These are phyloP conservation scores for Cantharis lateralis DNA, from an alignment of 2,888 invertebrate species.

Conservation along the genomic window DNA sequence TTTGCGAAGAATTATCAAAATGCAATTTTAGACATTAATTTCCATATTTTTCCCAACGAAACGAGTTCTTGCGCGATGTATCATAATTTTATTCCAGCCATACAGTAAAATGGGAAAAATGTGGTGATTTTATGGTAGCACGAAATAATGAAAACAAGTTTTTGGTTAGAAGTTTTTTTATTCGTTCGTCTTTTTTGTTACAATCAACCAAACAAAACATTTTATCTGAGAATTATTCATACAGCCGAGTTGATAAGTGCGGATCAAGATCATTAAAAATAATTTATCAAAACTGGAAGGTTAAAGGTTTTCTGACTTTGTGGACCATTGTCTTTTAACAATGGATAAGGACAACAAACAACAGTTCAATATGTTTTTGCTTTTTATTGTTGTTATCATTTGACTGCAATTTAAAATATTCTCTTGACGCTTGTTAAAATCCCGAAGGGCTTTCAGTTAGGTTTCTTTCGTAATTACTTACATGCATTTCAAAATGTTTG, in stretches of 20 bases:
- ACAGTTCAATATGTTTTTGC: background rate
- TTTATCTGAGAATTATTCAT: background rate
- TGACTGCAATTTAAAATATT: background rate
- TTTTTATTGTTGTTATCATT: background rate
- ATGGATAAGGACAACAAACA: background rate
- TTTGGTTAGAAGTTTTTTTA: background rate
- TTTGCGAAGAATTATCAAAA: background rate
- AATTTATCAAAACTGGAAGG: background rate
- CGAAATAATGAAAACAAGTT: background rate
- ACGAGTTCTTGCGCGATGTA: background rate
- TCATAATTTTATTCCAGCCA: background rate
- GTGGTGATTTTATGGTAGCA: background rate
- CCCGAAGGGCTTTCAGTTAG: background rate
- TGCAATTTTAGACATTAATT: background rate
- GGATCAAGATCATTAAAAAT: conserved; percentile 1
- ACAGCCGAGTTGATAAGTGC: background rate
- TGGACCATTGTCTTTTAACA: background rate
- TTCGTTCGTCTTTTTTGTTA: background rate
- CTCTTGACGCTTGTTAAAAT: background rate
- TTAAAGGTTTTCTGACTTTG: conserved; percentile 2
- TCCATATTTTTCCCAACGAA: background rate
- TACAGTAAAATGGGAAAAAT: background rate
- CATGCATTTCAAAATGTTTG: no score
- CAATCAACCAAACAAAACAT: background rate
- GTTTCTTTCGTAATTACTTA: background rate